These are phyloP conservation scores for Meiosimyza platycephala DNA, from an alignment of 2,888 invertebrate genomes.

Conservation along the genomic window DNA sequence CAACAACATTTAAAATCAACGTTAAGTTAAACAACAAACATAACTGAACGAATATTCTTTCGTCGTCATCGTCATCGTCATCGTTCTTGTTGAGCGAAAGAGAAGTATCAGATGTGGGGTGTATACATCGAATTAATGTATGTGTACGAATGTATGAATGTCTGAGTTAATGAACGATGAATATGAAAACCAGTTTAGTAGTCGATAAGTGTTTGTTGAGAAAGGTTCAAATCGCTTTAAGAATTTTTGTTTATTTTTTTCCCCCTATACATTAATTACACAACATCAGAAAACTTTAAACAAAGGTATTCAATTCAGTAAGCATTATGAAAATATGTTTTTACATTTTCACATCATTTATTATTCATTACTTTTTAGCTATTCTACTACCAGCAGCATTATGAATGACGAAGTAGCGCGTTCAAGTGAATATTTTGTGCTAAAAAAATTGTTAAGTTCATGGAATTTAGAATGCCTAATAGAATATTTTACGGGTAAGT, in stretches of 20 bases:
- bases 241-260: no score
- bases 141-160: constrained; percentile 10
- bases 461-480: constrained; percentile 25
- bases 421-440: constrained; percentile 1
- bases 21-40: not conserved
- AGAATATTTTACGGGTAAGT: constrained; percentile 22
- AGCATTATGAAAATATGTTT: no score
- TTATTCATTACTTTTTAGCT: no score
- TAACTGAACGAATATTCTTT: constrained; percentile 15
- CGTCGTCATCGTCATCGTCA: constrained; percentile 28
- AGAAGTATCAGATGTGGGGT: not conserved
- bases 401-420: not conserved
- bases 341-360: no score
- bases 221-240: constrained; percentile 8
- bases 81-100: not conserved
- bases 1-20: not conserved
- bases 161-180: constrained; percentile 28
- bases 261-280: no score
- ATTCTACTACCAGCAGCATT: no score
- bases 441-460: constrained; percentile 12
- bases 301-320: no score
- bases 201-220: constrained; percentile 19
- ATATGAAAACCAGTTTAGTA: constrained; percentile 30
- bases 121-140: constrained; percentile 33
- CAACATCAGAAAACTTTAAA: no score